A percentile compares a stretch with the other conserved stretches of the same genome.
Evolutionary conservation across 2,888 invertebrate genomes (phyloP).

Genomic region (Hirtodrosophila histrioides): DNA sequence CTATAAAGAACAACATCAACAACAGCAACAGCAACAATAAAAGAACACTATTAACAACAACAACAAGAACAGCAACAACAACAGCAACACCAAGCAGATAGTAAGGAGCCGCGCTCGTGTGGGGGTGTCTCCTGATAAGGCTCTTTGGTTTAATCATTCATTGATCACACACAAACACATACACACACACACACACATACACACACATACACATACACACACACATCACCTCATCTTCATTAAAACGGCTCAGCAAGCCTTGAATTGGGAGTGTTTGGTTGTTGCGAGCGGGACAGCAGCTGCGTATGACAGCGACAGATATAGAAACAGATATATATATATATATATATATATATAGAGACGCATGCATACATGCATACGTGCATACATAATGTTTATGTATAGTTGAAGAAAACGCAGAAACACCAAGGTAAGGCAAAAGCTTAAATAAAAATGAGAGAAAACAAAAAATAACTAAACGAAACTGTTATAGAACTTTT

Average conservation of each 20-base stretch:
- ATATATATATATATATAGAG: too few species aligned
- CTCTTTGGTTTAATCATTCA: too few species aligned
- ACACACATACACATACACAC: slow-evolving; percentile 8
- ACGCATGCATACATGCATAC: too few species aligned
- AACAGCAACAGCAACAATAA: slow-evolving; percentile 31
- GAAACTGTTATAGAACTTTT: slow-evolving; percentile 53
- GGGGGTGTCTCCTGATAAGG: slow-evolving; percentile 7
- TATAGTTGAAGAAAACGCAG: slow-evolving; percentile 32
- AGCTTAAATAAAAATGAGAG: slow-evolving; percentile 34
- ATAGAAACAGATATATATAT: too few species aligned
- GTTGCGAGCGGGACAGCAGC: too few species aligned
- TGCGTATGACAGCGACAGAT: too few species aligned
- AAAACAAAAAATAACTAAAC: slow-evolving; percentile 20
- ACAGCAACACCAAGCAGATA: too few species aligned
- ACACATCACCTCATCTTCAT: slow-evolving; percentile 22
- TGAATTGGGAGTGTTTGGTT: too few species aligned
- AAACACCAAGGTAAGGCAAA: slow-evolving; percentile 33
- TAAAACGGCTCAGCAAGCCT: too few species aligned
- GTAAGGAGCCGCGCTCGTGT: background rate
- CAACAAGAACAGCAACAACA: too few species aligned
- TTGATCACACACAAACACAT: background rate
- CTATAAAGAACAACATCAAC: slow-evolving; percentile 27
- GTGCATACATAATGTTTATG: slow-evolving; percentile 17
- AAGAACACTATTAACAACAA: background rate
- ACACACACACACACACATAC: slow-evolving; percentile 11